Evolutionary conservation across 1,140 invertebrate genomes (phyloP).

Genomic region (Tetramorium alpestre): DNA sequence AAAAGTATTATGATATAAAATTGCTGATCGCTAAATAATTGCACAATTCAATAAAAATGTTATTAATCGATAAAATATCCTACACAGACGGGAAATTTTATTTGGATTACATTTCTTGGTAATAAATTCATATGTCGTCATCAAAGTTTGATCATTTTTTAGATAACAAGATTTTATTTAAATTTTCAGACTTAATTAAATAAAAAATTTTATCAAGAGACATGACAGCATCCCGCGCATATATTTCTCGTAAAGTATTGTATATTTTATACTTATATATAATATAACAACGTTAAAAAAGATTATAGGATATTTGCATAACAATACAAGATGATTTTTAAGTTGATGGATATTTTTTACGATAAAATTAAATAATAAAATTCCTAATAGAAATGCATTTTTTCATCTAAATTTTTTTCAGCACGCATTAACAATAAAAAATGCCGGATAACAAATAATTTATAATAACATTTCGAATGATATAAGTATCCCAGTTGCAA

Average conservation of each 20-base stretch:
- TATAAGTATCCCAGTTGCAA: conserved; percentile 1
- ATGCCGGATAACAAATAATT: neutral
- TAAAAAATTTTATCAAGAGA: conserved; percentile 12
- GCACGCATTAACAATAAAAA: neutral
- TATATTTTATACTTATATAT: neutral
- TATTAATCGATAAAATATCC: neutral
- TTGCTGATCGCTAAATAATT: neutral
- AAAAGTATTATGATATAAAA: neutral
- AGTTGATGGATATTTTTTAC: neutral
- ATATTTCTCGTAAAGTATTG: neutral
- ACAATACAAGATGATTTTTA: neutral
- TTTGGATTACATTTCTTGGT: neutral
- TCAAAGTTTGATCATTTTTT: neutral
- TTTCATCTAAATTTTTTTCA: neutral
- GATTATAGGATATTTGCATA: neutral
- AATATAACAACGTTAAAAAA: neutral
- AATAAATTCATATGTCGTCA: neutral
- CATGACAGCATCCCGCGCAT: neutral
- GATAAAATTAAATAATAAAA: neutral
- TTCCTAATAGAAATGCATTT: neutral
- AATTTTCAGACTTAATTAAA: neutral
- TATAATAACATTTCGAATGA: neutral
- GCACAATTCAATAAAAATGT: neutral
- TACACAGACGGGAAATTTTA: neutral
- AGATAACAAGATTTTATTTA: neutral